Base-by-base conservation (phyloP, 1,140 invertebrate species). In the Heliconius congener region DNA sequence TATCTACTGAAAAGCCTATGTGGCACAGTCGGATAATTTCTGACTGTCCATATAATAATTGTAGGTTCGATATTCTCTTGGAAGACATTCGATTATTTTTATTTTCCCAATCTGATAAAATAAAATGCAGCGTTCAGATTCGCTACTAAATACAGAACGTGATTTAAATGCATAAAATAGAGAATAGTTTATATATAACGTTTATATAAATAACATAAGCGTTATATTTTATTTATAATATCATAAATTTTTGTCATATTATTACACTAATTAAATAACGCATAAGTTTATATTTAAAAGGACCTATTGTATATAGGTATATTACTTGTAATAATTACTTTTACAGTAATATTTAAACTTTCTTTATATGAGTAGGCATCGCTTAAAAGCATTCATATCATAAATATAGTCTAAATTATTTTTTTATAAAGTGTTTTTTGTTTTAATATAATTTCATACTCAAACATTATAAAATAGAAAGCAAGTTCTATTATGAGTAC, bases 401-500 rank as follows among this genome's bases (percentile, higher is more conserved):
- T 60, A 60, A 60, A 3, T 60, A 27, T 16, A 46, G 13, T 46
- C 8, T 3, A 60, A 1, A n/a, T 66, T 66, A 23, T 30, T 66
- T 66, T 8, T 50, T 16, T 11, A 57, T 23, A 23, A 23, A 55
- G 52, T 1, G 2, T n/a, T 57, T 57, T 9, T 9, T 57, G 0
- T 57, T 57, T 23, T 23, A 60, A 60, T 27, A 66, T 27, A 66
- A 30, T 66, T 27, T 16, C 27, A 2, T 66, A 60, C 42, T 73
- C 71, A 73, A 73, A 60, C 34, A 27, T 60, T 46, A 70, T 74
- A 70, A n/a, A 34, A 39, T 27, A 23, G 71, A 37, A 50, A 8
- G 72, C 23, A 50, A 71, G 66, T 55, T 34, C 37, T 71, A 71
- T 76, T 76, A 76, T 73, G n/a, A 19, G 27, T 66, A 78, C 71